Percentiles rank a stretch among this genome's conserved stretches.
Conservation (phyloP, 2,797 vertebrate species). For the Erethizon dorsatum region DNA sequence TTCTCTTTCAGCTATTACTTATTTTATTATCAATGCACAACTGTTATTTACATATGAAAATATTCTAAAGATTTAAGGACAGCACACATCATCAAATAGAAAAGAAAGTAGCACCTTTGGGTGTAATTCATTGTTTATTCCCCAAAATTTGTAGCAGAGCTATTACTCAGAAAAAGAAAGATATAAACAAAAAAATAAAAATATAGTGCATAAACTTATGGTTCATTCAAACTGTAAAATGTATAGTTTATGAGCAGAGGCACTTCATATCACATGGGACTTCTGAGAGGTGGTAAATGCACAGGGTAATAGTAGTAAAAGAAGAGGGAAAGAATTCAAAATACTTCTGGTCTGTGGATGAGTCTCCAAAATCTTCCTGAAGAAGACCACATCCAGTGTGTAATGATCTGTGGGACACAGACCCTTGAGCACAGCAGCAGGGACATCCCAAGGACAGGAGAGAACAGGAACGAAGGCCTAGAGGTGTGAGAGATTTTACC, state of each 20-base stretch:
- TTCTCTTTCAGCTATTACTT: not conserved
- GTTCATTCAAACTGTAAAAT: not conserved
- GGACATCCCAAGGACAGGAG: fast-evolving
- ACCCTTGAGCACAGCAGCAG: fast-evolving
- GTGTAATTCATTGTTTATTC: not conserved
- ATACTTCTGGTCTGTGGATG: not conserved
- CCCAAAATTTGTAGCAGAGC: not conserved
- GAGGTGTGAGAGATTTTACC: not conserved
- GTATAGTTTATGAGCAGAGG: not conserved
- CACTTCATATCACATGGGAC: fast-evolving
- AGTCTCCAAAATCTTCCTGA: not conserved
- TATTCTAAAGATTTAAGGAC: not conserved
- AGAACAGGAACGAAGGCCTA: not conserved
- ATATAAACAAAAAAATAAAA: not conserved
- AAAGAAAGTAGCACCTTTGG: not conserved
- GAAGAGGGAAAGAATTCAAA: not conserved
- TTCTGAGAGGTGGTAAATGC: not conserved
- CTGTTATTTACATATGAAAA: not conserved
- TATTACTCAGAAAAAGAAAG: not conserved
- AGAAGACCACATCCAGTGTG: fast-evolving
- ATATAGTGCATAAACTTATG: not conserved
- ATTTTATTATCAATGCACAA: not conserved
- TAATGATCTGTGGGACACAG: too few relatives aligned
- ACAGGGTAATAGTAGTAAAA: not conserved
- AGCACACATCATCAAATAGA: not conserved